Evolutionary conservation across 2,113 vertebrate genomes (phyloP).

Genomic region (Ophiodon elongatus): DNA sequence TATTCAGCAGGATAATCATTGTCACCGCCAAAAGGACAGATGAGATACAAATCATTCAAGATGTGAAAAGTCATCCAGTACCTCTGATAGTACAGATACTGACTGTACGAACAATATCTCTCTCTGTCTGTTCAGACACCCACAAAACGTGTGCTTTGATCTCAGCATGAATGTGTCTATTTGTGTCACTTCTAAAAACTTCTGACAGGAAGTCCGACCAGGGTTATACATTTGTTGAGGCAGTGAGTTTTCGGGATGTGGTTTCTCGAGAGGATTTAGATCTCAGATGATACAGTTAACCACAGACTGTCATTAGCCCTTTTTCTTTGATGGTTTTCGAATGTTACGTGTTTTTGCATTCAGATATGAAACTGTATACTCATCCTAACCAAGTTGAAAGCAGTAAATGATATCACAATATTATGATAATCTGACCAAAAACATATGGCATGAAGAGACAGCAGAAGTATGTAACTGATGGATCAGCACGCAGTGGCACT

Average conservation of each 20-base stretch:
- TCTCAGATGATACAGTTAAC: constrained; percentile 66
- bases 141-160: constrained; percentile 67
- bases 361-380: constrained; percentile 56
- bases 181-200: constrained; percentile 69
- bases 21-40: too few relatives aligned
- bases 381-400: constrained; percentile 47
- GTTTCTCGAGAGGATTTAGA: constrained; percentile 69
- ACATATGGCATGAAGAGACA: constrained; percentile 32
- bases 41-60: background rate
- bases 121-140: constrained; percentile 52
- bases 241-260: constrained; percentile 74
- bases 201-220: constrained; percentile 65
- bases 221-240: constrained; percentile 62
- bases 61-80: background rate
- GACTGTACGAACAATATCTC: constrained; percentile 50
- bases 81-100: constrained; percentile 21
- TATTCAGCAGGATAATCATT: too few relatives aligned
- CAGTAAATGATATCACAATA: constrained; percentile 55
- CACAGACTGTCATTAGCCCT: constrained; percentile 60
- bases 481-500: constrained; percentile 10
- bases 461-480: constrained; percentile 14
- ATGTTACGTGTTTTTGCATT: constrained; percentile 37
- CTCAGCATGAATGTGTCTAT: constrained; percentile 67
- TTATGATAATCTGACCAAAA: constrained; percentile 63
- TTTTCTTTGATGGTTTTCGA: constrained; percentile 64